Evolutionary conservation across 2,888 invertebrate species (phyloP).

Genomic region (Dynastes maya): DNA sequence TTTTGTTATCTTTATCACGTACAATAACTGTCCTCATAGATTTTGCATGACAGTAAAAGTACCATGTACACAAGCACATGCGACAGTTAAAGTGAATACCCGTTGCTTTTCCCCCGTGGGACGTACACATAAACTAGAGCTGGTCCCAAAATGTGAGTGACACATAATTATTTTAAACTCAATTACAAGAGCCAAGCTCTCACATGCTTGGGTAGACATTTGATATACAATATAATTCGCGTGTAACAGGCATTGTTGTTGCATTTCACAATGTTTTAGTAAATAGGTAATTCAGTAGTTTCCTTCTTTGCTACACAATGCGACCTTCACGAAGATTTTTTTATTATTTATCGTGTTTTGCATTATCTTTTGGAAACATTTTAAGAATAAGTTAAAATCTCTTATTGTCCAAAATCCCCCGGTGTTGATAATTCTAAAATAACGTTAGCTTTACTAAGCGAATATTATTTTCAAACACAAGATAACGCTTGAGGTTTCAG

Average conservation of each 20-base stretch:
- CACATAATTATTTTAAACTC: slow-evolving; percentile 54
- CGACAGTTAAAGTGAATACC: slow-evolving; percentile 56
- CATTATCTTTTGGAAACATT: too few relatives aligned
- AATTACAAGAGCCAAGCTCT: slow-evolving; percentile 47
- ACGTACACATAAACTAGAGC: slow-evolving; percentile 45
- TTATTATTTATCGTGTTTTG: not conserved
- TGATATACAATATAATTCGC: slow-evolving; percentile 47
- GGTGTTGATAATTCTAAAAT: too few relatives aligned
- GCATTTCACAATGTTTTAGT: slow-evolving; percentile 11
- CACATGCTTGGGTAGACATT: slow-evolving; percentile 48
- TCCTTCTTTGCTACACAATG: not conserved
- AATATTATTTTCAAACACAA: too few relatives aligned
- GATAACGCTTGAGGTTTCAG: too few relatives aligned
- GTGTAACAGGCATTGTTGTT: slow-evolving; percentile 38
- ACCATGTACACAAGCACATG: slow-evolving; percentile 14
- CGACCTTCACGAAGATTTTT: not conserved
- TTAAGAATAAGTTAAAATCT: too few relatives aligned
- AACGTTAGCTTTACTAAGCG: too few relatives aligned
- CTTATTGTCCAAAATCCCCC: too few relatives aligned
- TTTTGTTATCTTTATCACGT: slow-evolving; percentile 30
- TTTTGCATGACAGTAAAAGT: slow-evolving; percentile 36
- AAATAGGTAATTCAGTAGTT: slow-evolving; percentile 9
- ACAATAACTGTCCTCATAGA: slow-evolving; percentile 25
- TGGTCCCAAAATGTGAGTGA: slow-evolving; percentile 51
- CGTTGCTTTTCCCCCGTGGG: slow-evolving; percentile 54